Evolutionary conservation across 2,113 vertebrate species (phyloP), one percentile per base, ranked within the genome.

Genomic region (Arothron firmamentum): DNA sequence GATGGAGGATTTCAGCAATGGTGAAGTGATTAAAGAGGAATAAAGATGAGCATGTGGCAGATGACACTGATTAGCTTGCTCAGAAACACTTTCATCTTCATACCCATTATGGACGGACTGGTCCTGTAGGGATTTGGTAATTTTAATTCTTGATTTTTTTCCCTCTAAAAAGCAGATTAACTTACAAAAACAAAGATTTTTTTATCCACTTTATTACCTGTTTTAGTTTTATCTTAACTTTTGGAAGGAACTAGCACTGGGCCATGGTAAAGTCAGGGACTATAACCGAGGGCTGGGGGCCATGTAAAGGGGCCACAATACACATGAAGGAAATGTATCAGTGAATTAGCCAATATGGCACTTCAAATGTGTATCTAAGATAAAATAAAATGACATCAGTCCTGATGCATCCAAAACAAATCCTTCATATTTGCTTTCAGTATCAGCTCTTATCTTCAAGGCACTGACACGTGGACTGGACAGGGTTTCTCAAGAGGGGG

Each of bases 401-500:
- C 60, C n/a, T 52, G 16, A 19, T 41, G 49, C 19, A 34, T 61
- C 71, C 51, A 60, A 31, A 65, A 57, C n/a, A 45, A 65, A 52
- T 49, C 75, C 55, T 16, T 47, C 6, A 14, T 69, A 52, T 43
- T 62, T 56, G 52, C 52, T 53, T 45, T 49, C 41, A 58, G 69
- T 56, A 49, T 59, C 59, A 56, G 65, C 56, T 3, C 15, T 67
- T 70, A 74, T 79, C 67, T 46, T 45, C 64, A 76, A 76, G 75
- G 63, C 59, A 7, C 51, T 14, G 67, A 81, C 85, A 84, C 70
- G 74, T 78, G 67, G 72, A 81, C 82, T 55, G 75, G 71, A 84
- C 53, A 63, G 72, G 67, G 67, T 67, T 68, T 66, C 72, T 78
- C 72, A 53, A 18, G 64, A 52, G 69, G 61, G 51, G 62, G 31